Percentiles rank a stretch among this genome's conserved stretches.
Evolutionary conservation across 2,888 invertebrate species (phyloP).

Genomic region (Desoria tigrina): DNA sequence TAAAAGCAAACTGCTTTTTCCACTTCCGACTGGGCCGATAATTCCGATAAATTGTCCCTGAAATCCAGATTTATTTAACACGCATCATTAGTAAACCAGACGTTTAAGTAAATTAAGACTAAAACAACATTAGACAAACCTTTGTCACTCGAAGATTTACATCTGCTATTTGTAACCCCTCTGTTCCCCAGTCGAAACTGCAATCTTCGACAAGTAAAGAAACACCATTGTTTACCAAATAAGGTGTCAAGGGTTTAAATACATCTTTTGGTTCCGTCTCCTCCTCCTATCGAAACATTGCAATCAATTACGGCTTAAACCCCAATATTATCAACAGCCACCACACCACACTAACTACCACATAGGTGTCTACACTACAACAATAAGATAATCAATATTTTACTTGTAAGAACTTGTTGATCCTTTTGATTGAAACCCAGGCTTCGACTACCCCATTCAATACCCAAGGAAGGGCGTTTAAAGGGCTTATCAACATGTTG

Average conservation of each 20-base stretch:
- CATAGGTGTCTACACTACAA: too few relatives aligned
- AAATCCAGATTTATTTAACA: too few relatives aligned
- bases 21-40: slow-evolving; percentile 85
- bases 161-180: slow-evolving; percentile 54
- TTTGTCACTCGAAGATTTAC: slow-evolving; percentile 57
- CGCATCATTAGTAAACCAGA: background rate
- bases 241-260: slow-evolving; percentile 6
- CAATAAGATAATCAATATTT: background rate
- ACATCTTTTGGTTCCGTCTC: slow-evolving; percentile 34
- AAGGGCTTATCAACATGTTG: slow-evolving; percentile 91
- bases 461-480: slow-evolving; percentile 99
- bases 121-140: slow-evolving; percentile 18
- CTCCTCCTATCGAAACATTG: slow-evolving; percentile 26
- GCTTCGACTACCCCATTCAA: slow-evolving; percentile 94
- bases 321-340: background rate
- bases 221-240: background rate
- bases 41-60: slow-evolving; percentile 81
- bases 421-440: slow-evolving; percentile 87
- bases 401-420: slow-evolving; percentile 78
- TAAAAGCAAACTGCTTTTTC: slow-evolving; percentile 83
- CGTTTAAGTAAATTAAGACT: slow-evolving; percentile 1
- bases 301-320: background rate
- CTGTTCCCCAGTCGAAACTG: slow-evolving; percentile 30
- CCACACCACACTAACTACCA: too few relatives aligned
- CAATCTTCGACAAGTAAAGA: slow-evolving; percentile 15